Evolutionary conservation across 2,113 vertebrate genomes (phyloP).

Genomic region (Stictonetta naevosa): DNA sequence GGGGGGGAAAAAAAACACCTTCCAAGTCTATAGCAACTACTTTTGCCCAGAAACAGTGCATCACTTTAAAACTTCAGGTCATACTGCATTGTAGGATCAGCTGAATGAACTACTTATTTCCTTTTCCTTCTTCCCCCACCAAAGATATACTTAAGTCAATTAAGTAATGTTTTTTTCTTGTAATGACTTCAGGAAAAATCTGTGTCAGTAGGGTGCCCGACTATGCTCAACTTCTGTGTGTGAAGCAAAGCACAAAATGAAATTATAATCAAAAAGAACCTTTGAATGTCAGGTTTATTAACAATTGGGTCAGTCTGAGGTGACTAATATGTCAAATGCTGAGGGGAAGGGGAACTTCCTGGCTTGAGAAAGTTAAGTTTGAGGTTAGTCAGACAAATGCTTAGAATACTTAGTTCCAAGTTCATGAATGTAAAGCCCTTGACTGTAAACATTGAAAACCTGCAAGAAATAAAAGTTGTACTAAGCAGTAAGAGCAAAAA

Average conservation of each 20-base stretch:
- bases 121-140: not conserved
- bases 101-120: not conserved
- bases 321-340: not conserved
- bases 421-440: not conserved
- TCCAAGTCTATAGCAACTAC: not conserved
- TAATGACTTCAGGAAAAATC: not conserved
- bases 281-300: not conserved
- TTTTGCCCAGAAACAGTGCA: not conserved
- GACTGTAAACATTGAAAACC: not conserved
- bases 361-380: not conserved
- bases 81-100: not conserved
- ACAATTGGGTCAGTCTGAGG: not conserved
- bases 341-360: not conserved
- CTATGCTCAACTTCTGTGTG: not conserved
- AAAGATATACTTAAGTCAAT: not conserved
- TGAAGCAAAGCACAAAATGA: not conserved
- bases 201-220: not conserved
- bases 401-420: not conserved
- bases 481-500: not conserved
- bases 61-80: not conserved
- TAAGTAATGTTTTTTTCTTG: not conserved
- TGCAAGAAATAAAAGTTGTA: not conserved
- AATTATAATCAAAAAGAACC: not conserved
- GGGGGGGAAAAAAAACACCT: too few species aligned
- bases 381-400: not conserved